Evolutionary conservation across 2,888 invertebrate genomes (phyloP).

Genomic region (Brachypalpus laphriformis): DNA sequence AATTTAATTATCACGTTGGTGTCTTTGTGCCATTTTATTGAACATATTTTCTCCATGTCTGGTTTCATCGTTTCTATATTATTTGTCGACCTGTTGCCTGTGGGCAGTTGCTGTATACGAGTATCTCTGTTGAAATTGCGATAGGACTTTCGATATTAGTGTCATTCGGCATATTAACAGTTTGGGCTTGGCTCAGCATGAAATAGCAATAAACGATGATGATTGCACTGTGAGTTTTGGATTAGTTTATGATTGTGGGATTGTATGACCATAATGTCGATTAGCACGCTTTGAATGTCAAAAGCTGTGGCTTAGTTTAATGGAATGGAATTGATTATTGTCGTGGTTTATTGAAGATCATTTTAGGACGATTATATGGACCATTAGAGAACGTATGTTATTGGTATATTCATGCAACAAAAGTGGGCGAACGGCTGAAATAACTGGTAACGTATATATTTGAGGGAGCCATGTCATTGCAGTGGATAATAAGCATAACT

Average conservation of each 20-base stretch:
- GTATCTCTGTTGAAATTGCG: background rate
- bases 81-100: constrained; percentile 65
- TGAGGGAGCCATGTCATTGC: too few species aligned
- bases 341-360: background rate
- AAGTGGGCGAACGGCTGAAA: too few species aligned
- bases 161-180: constrained; percentile 12
- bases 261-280: background rate
- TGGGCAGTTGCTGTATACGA: background rate
- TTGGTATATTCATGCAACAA: too few species aligned
- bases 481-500: too few species aligned
- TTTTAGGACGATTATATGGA: too few species aligned
- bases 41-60: constrained; percentile 17
- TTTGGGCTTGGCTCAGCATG: background rate
- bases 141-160: background rate
- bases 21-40: constrained; percentile 35
- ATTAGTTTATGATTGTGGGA: background rate
- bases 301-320: background rate
- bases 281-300: background rate
- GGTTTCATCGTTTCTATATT: constrained; percentile 37
- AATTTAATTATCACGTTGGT: constrained; percentile 54
- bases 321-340: background rate
- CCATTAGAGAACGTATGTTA: background rate
- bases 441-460: too few species aligned
- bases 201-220: background rate
- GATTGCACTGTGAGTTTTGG: background rate